A percentile compares a stretch with the other conserved stretches of the same genome.
These are phyloP conservation scores for Tauraco erythrolophus DNA, from an alignment of 2,113 vertebrate genomes.

Conservation along the genomic window DNA sequence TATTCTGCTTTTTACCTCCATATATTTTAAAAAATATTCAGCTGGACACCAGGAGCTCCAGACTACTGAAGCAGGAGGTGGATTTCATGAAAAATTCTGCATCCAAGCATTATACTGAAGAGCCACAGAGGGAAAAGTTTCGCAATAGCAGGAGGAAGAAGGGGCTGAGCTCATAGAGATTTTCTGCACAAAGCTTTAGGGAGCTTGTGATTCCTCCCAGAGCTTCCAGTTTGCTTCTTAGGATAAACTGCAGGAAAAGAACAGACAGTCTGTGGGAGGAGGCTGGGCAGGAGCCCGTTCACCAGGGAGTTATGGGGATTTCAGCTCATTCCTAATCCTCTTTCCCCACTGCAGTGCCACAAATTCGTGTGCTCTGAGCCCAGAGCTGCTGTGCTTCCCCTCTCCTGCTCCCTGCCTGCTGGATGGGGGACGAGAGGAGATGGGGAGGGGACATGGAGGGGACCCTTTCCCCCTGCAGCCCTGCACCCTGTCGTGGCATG, in stretches of 20 bases:
- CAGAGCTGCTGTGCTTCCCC: neutral
- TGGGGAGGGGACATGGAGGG: too few relatives aligned
- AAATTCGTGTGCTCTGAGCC: neutral
- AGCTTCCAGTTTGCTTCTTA: neutral
- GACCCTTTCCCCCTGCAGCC: neutral
- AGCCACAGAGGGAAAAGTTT: neutral
- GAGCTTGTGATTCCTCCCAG: neutral
- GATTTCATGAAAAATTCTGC: neutral
- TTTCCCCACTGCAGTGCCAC: rapidly evolving
- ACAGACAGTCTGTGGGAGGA: neutral
- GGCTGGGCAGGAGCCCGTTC: neutral
- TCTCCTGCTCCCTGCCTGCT: neutral
- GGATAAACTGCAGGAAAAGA: neutral
- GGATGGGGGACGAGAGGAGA: too few relatives aligned
- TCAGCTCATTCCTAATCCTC: neutral
- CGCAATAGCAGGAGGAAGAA: neutral
- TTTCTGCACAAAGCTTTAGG: neutral
- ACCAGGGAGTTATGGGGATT: rapidly evolving
- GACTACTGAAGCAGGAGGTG: neutral
- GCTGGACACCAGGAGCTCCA: neutral
- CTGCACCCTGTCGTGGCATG: too few relatives aligned
- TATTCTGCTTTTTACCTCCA: neutral
- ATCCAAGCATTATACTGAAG: neutral
- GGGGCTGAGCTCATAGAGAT: neutral
- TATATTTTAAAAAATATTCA: neutral